phyloP scores from a whole-genome alignment of 2,797 vertebrate species.

The Cichlasoma orientale region DNA sequence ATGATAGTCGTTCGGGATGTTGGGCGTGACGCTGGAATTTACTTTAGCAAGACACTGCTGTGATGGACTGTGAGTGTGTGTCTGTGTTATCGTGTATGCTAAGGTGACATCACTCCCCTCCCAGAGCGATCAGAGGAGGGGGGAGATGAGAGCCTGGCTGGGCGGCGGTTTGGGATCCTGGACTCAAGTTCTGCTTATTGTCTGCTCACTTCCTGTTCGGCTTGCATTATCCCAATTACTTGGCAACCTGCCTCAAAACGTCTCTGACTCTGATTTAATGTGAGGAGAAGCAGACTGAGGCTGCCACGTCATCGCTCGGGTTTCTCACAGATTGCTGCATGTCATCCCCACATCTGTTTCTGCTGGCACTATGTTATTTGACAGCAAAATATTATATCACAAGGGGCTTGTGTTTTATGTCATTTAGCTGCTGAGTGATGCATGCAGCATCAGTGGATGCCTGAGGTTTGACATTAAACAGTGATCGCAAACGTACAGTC shows the following conservation, averaged over 20 bases:
- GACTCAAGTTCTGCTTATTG: slow-evolving; percentile 48
- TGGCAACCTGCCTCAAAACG: slow-evolving; percentile 40
- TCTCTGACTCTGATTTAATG: slow-evolving; percentile 21
- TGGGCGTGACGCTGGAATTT: slow-evolving; percentile 63
- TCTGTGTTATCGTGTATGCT: slow-evolving; percentile 13
- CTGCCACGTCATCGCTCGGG: slow-evolving; percentile 18
- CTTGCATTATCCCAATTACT: slow-evolving; percentile 41
- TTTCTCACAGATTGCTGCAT: slow-evolving; percentile 9
- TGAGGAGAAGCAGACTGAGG: slow-evolving; percentile 42
- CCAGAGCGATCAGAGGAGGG: slow-evolving; percentile 21
- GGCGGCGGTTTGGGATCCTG: slow-evolving; percentile 37
- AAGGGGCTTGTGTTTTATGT: background rate
- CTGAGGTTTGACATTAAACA: background rate
- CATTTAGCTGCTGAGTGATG: slow-evolving; percentile 7
- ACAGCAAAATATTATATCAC: background rate
- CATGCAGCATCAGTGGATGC: background rate
- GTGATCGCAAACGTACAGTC: background rate
- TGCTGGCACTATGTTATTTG: slow-evolving; percentile 1
- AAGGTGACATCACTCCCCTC: slow-evolving; percentile 60
- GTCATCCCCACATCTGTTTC: slow-evolving; percentile 32
- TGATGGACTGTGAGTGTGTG: slow-evolving; percentile 27
- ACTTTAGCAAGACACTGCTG: slow-evolving; percentile 35
- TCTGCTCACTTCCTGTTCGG: slow-evolving; percentile 58
- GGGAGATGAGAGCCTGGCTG: slow-evolving; percentile 24
- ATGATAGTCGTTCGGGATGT: slow-evolving; percentile 60